phyloP scores from a whole-genome alignment of 2,797 vertebrate species.

The Chaetodon trifasciatus region DNA sequence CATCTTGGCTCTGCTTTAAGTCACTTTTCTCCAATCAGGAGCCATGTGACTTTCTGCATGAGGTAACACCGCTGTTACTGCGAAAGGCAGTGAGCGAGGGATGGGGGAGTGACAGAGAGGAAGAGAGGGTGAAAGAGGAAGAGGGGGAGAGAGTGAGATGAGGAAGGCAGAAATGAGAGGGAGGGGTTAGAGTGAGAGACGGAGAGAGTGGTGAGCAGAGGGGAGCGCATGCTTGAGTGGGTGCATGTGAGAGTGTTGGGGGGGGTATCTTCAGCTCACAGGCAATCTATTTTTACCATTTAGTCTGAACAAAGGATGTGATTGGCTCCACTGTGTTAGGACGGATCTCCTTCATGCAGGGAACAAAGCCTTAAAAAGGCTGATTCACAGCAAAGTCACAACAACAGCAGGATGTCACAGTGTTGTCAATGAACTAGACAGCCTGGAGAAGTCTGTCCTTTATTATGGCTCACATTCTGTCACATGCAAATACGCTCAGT shows the following conservation, averaged over 20 bases:
- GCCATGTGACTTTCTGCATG: constrained; percentile 88
- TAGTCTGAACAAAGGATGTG: constrained; percentile 82
- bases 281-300: constrained; percentile 87
- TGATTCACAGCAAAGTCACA: constrained; percentile 78
- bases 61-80: constrained; percentile 81
- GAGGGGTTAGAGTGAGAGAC: constrained; percentile 67
- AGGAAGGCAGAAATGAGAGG: constrained; percentile 64
- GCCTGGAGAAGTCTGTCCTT: constrained; percentile 51
- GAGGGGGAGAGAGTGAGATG: constrained; percentile 50
- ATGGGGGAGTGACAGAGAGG: constrained; percentile 60
- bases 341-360: constrained; percentile 71
- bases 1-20: constrained; percentile 86
- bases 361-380: constrained; percentile 75
- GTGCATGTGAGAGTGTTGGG: constrained; percentile 65
- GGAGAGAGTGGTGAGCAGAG: constrained; percentile 65
- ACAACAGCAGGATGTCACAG: constrained; percentile 65
- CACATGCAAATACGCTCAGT: constrained; percentile 34
- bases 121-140: constrained; percentile 51
- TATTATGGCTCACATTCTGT: constrained; percentile 44
- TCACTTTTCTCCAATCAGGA: constrained; percentile 84
- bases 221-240: constrained; percentile 73
- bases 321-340: constrained; percentile 76
- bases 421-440: constrained; percentile 60
- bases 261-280: constrained; percentile 74
- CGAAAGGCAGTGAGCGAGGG: constrained; percentile 67